A percentile compares a stretch with the other conserved stretches of the same genome.
Conservation (phyloP, 2,113 vertebrate genomes). For the Rhinoderma darwinii region DNA sequence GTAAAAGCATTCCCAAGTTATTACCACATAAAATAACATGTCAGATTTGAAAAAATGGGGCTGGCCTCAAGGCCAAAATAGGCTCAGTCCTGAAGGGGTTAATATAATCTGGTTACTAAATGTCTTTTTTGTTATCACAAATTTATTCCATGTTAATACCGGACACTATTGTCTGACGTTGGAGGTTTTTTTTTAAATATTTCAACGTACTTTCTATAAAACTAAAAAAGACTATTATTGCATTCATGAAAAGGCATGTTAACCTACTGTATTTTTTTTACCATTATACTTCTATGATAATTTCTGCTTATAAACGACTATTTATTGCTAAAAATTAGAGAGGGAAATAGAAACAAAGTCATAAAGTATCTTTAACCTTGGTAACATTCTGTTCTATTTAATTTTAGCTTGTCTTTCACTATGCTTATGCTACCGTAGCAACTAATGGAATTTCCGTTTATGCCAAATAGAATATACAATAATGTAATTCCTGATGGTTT, state of each 20-base stretch:
- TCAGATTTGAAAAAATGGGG: too few species aligned
- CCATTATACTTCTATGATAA: conserved; percentile 7
- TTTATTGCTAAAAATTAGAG: conserved; percentile 31
- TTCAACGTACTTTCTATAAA: not conserved
- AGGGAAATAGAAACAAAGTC: conserved; percentile 22
- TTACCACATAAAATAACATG: too few species aligned
- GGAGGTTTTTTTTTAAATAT: not conserved
- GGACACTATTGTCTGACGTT: too few species aligned
- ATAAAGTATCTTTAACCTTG: conserved; percentile 61
- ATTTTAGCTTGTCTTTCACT: conserved; percentile 58
- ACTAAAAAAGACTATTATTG: not conserved
- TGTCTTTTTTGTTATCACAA: too few species aligned
- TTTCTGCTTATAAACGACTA: conserved; percentile 8
- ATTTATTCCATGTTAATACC: too few species aligned
- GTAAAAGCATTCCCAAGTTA: too few species aligned
- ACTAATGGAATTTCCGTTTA: conserved; percentile 60
- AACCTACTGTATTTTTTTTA: not conserved
- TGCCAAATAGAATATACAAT: conserved; percentile 59
- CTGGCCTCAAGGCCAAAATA: too few species aligned
- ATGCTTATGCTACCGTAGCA: conserved; percentile 57
- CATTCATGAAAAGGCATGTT: not conserved
- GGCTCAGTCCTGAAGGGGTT: too few species aligned
- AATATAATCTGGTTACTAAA: too few species aligned
- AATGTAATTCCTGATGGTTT: conserved; percentile 60
- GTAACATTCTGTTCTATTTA: conserved; percentile 54